Evolutionary conservation across 1,140 invertebrate genomes (phyloP).

Genomic region (Acromyrmex charruanus): DNA sequence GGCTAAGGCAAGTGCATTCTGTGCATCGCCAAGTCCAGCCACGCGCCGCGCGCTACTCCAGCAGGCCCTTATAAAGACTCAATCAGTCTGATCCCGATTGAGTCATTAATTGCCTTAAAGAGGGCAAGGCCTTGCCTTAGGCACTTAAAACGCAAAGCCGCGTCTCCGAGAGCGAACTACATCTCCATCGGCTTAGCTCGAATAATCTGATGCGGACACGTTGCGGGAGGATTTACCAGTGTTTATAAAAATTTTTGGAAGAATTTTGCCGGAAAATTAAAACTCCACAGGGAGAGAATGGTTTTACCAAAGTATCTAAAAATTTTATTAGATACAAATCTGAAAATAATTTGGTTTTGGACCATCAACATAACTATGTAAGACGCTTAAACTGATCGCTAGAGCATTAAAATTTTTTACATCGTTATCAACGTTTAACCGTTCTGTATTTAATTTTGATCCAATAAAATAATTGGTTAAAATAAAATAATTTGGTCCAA

Average conservation of each 20-base stretch:
- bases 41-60: slow-evolving; percentile 71
- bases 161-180: slow-evolving; percentile 19
- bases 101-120: slow-evolving; percentile 79
- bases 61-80: slow-evolving; percentile 79
- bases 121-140: slow-evolving; percentile 76
- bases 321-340: no score
- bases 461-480: no score
- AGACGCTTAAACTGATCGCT: no score
- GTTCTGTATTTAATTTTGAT: no score
- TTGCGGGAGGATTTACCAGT: not conserved
- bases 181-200: slow-evolving; percentile 15
- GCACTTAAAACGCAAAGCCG: slow-evolving; percentile 68
- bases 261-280: not conserved
- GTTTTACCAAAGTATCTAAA: no score
- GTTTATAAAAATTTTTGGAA: not conserved
- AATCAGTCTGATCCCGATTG: slow-evolving; percentile 78
- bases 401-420: no score
- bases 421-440: no score
- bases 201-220: slow-evolving; percentile 1
- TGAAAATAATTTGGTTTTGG: no score
- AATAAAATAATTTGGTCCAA: no score
- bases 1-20: slow-evolving; percentile 78
- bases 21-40: slow-evolving; percentile 78
- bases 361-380: no score
- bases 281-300: not conserved